phyloP scores from a whole-genome alignment of 2,113 vertebrate species.

The Cyphotilapia sp. region DNA sequence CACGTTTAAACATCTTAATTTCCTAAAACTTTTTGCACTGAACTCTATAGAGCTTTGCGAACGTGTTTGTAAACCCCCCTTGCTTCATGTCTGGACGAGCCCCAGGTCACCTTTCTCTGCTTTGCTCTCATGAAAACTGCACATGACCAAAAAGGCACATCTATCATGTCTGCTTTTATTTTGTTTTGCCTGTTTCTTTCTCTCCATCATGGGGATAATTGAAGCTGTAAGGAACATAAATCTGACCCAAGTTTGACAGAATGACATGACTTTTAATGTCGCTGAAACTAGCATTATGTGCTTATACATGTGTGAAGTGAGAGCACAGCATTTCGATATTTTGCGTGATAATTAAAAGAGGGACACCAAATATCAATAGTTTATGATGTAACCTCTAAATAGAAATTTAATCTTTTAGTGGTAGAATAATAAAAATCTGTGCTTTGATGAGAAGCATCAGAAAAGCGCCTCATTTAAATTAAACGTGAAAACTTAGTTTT shows the following conservation, averaged over 20 bases:
- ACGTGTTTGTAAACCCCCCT: neutral
- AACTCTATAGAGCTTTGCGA: neutral
- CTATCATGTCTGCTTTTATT: neutral
- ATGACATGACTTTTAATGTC: neutral
- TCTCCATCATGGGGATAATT: neutral
- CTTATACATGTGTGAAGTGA: neutral
- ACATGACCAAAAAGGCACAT: neutral
- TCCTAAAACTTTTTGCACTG: neutral
- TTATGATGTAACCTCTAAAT: neutral
- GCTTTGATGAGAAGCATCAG: neutral
- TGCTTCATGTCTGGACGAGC: neutral
- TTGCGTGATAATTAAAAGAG: neutral
- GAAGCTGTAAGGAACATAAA: neutral
- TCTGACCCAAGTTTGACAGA: neutral
- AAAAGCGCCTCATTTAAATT: neutral
- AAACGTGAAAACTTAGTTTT: neutral
- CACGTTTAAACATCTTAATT: neutral
- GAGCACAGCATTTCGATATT: neutral
- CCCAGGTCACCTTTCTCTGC: neutral
- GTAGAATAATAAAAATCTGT: neutral
- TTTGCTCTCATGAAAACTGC: neutral
- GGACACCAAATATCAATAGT: neutral
- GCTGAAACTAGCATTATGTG: neutral
- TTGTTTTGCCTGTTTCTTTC: neutral
- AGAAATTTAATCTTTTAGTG: neutral